A percentile compares a stretch with the other conserved stretches of the same genome.
Conservation (phyloP, 2,888 invertebrate species). For the Spodoptera exigua region DNA sequence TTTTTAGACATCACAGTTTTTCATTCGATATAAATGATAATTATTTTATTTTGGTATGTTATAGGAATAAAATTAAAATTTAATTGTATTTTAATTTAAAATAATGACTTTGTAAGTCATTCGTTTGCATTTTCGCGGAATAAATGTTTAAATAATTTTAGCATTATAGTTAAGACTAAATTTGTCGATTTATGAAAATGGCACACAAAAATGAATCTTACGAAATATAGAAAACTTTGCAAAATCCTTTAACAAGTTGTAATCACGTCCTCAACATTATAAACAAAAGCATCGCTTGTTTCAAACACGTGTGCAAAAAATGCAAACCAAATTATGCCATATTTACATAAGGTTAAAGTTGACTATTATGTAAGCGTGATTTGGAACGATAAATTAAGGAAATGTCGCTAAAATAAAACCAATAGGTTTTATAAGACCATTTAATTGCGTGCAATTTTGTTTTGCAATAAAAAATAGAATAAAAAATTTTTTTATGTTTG, state of each 20-base stretch:
- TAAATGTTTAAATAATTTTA: too few species aligned
- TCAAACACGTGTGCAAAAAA: constrained; percentile 46
- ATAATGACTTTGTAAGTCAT: too few species aligned
- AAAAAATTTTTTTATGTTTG: too few species aligned
- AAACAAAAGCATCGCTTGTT: constrained; percentile 55
- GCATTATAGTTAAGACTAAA: too few species aligned
- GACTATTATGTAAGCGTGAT: constrained; percentile 19
- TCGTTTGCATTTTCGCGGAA: too few species aligned
- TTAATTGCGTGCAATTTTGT: constrained; percentile 34
- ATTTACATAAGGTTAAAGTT: not conserved
- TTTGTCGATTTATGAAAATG: too few species aligned
- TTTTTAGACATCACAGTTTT: not conserved
- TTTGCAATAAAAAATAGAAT: too few species aligned
- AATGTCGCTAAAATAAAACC: constrained; percentile 49
- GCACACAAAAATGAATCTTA: not conserved
- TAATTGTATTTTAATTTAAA: too few species aligned
- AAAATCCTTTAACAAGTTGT: constrained; percentile 26
- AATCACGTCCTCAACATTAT: constrained; percentile 34
- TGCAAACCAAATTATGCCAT: constrained; percentile 27
- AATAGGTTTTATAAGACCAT: constrained; percentile 36
- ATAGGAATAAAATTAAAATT: too few species aligned
- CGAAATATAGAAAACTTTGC: constrained; percentile 6
- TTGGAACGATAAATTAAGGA: constrained; percentile 42
- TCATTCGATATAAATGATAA: not conserved
- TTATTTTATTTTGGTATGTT: not conserved